Evolutionary conservation across 2,888 invertebrate species (phyloP).

Genomic region (Apodemia mormo): DNA sequence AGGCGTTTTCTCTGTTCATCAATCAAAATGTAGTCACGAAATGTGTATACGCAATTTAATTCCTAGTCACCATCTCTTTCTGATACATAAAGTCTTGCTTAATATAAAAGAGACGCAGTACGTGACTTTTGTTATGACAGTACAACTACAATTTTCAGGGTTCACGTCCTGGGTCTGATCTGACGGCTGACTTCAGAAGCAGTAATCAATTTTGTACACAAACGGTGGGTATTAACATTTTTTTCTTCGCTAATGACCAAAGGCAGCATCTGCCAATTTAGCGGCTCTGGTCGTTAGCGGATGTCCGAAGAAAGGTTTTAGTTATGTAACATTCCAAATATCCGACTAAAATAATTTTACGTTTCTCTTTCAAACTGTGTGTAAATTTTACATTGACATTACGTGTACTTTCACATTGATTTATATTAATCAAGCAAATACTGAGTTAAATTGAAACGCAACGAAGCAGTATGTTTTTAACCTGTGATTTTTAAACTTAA

Average conservation of each 20-base stretch:
- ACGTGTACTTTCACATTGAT: too few relatives aligned
- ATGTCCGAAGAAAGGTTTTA: constrained; percentile 58
- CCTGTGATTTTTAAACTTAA: too few relatives aligned
- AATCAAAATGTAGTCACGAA: constrained; percentile 68
- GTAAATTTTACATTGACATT: too few relatives aligned
- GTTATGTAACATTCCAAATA: constrained; percentile 20
- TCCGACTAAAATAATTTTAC: background rate
- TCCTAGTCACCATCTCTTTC: constrained; percentile 60
- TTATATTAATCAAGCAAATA: too few relatives aligned
- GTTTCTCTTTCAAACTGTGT: too few relatives aligned
- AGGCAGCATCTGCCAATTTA: constrained; percentile 75
- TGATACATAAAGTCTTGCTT: background rate
- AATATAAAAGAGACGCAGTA: constrained; percentile 41
- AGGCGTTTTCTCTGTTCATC: constrained; percentile 81
- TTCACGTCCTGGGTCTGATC: constrained; percentile 66
- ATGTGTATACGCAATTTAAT: constrained; percentile 65
- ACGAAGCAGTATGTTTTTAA: too few relatives aligned
- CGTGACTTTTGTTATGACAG: constrained; percentile 58
- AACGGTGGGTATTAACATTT: constrained; percentile 75
- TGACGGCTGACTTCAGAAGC: constrained; percentile 74
- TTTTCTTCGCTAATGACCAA: constrained; percentile 72
- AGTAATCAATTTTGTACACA: constrained; percentile 79
- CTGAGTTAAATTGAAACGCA: too few relatives aligned
- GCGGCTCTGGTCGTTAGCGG: constrained; percentile 66
- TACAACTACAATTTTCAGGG: constrained; percentile 67